Percentiles rank a stretch among this genome's conserved stretches.
Evolutionary conservation across 2,888 invertebrate genomes (phyloP).

Genomic region (Drosophila antonietae): DNA sequence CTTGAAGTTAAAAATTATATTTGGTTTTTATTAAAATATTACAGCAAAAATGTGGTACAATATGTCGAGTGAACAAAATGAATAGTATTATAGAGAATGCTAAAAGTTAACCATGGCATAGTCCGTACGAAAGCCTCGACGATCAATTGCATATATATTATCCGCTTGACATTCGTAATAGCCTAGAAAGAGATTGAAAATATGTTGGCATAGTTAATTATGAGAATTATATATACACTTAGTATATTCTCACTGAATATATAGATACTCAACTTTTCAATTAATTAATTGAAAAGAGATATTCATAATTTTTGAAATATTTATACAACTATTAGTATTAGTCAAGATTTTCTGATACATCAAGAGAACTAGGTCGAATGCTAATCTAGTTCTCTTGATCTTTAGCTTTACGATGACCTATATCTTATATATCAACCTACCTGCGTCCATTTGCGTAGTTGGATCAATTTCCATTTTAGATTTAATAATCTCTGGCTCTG

Average conservation of each 20-base stretch:
- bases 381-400: background rate
- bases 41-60: slow-evolving; percentile 12
- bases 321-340: background rate
- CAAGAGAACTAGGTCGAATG: too few relatives aligned
- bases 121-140: slow-evolving; percentile 95
- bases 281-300: accelerated
- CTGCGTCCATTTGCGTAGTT: slow-evolving; percentile 97
- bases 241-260: background rate
- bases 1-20: slow-evolving; percentile 31
- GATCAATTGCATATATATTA: slow-evolving; percentile 95
- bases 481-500: slow-evolving; percentile 92
- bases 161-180: slow-evolving; percentile 96
- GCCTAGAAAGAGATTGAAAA: slow-evolving; percentile 62
- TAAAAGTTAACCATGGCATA: slow-evolving; percentile 85
- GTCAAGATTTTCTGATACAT: background rate
- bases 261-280: background rate
- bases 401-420: background rate
- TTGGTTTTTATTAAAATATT: slow-evolving; percentile 18
- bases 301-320: background rate
- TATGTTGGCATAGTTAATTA: background rate
- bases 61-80: slow-evolving; percentile 4
- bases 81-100: background rate
- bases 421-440: slow-evolving; percentile 83
- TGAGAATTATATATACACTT: too few relatives aligned
- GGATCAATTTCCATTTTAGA: slow-evolving; percentile 98